Base-by-base conservation (phyloP, 2,113 vertebrate genomes). In the Ascaphus truei region DNA sequence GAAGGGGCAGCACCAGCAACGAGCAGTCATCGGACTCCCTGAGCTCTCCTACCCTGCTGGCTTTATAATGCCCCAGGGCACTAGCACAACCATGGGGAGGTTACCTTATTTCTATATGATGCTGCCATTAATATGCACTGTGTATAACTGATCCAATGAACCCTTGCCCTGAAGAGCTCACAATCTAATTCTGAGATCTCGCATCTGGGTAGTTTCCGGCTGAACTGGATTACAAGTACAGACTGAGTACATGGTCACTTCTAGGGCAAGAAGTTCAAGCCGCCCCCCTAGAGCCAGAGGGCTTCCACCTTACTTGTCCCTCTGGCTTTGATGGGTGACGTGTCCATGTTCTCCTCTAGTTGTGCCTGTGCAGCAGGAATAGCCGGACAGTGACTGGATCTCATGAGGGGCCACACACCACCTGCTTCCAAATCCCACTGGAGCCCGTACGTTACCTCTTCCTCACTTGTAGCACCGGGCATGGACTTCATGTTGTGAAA, bases 1-100 rank as follows among this genome's bases (percentile, higher is more conserved):
- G 93, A 69, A 92, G 92, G 77, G 93, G 91, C 68, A 96, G 94
- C 84, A 95, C 83, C 89, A 92, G 95, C 90, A 96, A 96, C 0
- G 95, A 98, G 76, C 96, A 95, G 62, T 96, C 97, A 0, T 97
- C 94, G 0, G 95, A 98, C 78, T 98, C 96, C 11, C 95, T 99
- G 64, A 96, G 86, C 85, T 99, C 97, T 6, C 96, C 95, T 12
- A 99, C 96, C 13, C 90, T 98, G 78, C 89, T 99, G 41, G 96
- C 96, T 81, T 92, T 98, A 93, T 98, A 93, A 91, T 73, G 75
- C 20, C 10, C 26, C 52, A 15, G 68, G 41, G 76, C 68, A 74
- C 0, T 79, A 68, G 77, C 75, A 74, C 9, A 18, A 20, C 50
- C 34, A 39, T 30, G 33, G n/a, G 22, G 25, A 52, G 2, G 13